These are phyloP conservation scores for Spilarctia lutea DNA, from an alignment of 2,888 invertebrate genomes.

Conservation along the genomic window DNA sequence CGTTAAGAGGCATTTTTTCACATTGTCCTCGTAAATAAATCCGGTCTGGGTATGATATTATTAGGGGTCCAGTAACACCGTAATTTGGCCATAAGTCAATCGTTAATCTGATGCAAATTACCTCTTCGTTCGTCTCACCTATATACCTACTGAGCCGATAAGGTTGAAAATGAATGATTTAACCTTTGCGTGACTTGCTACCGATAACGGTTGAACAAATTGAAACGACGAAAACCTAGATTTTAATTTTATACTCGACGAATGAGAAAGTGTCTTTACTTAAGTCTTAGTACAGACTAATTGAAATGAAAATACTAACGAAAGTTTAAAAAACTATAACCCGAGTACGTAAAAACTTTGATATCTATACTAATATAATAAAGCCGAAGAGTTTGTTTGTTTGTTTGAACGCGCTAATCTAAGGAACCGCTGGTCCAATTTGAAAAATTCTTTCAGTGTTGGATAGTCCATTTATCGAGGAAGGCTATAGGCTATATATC, in stretches of 20 bases:
- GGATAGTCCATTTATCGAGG: no score
- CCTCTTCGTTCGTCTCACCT: constrained; percentile 31
- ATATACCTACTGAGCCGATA: constrained; percentile 46
- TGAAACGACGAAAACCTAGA: constrained; percentile 14
- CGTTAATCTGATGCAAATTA: constrained; percentile 78
- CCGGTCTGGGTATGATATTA: constrained; percentile 55
- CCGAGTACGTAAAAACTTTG: no score
- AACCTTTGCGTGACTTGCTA: constrained; percentile 28
- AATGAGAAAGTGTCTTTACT: background rate
- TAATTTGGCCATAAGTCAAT: constrained; percentile 73
- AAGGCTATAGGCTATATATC: no score
- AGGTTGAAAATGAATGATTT: constrained; percentile 22
- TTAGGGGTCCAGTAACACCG: constrained; percentile 51
- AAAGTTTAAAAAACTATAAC: background rate
- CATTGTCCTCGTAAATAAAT: constrained; percentile 59
- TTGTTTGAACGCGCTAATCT: no score
- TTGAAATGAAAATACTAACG: background rate
- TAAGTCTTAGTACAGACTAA: background rate
- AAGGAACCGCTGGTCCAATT: no score
- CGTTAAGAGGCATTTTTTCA: constrained; percentile 60
- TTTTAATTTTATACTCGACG: constrained; percentile 3
- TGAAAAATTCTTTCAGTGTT: no score
- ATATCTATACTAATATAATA: no score
- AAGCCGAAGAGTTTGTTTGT: no score
- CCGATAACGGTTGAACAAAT: constrained; percentile 18